phyloP scores from a whole-genome alignment of 2,888 invertebrate genomes.

The Phorcus lineatus region DNA sequence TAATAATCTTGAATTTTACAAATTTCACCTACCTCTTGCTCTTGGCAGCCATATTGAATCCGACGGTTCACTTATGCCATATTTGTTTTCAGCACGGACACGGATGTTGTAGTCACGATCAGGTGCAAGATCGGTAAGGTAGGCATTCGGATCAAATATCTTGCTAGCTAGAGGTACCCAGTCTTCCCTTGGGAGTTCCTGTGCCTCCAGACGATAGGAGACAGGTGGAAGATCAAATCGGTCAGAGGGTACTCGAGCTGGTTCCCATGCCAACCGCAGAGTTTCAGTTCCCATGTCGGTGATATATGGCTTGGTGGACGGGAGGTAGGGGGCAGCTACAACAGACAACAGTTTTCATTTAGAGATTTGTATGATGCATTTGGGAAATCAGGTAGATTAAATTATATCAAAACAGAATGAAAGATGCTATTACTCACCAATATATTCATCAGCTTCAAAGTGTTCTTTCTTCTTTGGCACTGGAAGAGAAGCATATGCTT shows the following conservation, averaged over 20 bases:
- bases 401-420: too few species aligned
- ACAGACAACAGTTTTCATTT: neutral
- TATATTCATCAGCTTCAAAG: neutral
- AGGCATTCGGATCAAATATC: slow-evolving; percentile 62
- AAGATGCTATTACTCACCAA: neutral
- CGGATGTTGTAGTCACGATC: slow-evolving; percentile 97
- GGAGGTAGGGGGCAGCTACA: slow-evolving; percentile 60
- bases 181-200: slow-evolving; percentile 56
- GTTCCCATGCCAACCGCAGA: slow-evolving; percentile 67
- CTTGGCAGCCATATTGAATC: slow-evolving; percentile 81
- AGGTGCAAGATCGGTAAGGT: slow-evolving; percentile 82
- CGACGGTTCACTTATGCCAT: slow-evolving; percentile 96
- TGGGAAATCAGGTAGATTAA: too few species aligned
- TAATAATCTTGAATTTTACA: too few species aligned
- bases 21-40: slow-evolving; percentile 54
- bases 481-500: neutral
- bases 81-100: slow-evolving; percentile 95
- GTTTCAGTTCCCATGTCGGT: slow-evolving; percentile 67
- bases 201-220: slow-evolving; percentile 64
- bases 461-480: neutral
- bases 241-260: slow-evolving; percentile 52
- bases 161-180: slow-evolving; percentile 61
- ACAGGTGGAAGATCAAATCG: slow-evolving; percentile 45
- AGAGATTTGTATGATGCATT: too few species aligned
- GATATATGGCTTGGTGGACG: slow-evolving; percentile 58